phyloP scores from a whole-genome alignment of 2,797 vertebrate species.

The Gobio occitaniae region DNA sequence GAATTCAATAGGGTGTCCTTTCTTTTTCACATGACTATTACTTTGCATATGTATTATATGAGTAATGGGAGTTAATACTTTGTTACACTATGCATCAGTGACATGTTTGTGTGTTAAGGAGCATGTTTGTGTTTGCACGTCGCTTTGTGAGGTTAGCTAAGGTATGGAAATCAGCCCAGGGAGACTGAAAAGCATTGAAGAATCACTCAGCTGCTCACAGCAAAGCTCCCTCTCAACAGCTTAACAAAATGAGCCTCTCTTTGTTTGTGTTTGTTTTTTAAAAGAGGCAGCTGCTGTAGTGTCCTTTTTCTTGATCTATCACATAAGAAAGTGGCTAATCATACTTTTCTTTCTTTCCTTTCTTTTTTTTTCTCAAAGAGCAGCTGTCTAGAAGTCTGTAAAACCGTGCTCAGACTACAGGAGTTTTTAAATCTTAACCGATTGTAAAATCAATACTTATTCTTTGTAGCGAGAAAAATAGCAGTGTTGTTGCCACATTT shows the following conservation, averaged over 20 bases:
- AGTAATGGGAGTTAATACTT: background rate
- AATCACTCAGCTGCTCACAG: background rate
- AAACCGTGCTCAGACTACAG: background rate
- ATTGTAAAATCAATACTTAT: too few relatives aligned
- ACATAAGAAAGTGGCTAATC: slow-evolving; percentile 16
- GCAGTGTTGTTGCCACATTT: too few relatives aligned
- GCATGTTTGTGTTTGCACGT: slow-evolving; percentile 7
- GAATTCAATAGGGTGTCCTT: too few relatives aligned
- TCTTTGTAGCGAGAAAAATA: too few relatives aligned
- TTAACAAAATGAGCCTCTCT: slow-evolving; percentile 44
- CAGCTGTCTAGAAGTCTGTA: background rate
- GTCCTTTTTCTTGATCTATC: slow-evolving; percentile 28
- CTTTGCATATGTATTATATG: background rate
- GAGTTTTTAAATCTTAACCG: too few relatives aligned
- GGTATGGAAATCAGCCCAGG: background rate
- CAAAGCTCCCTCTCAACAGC: slow-evolving; percentile 20
- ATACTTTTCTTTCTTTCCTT: background rate
- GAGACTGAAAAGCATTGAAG: background rate
- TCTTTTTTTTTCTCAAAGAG: background rate
- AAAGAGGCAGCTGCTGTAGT: slow-evolving; percentile 33
- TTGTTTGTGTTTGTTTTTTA: slow-evolving; percentile 50
- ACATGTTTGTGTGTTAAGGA: background rate
- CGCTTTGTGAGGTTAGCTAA: slow-evolving; percentile 7
- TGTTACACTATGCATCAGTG: background rate
- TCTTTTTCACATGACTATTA: background rate